These are phyloP conservation scores for Andrena camellia DNA, from an alignment of 2,888 invertebrate genomes.

Conservation along the genomic window DNA sequence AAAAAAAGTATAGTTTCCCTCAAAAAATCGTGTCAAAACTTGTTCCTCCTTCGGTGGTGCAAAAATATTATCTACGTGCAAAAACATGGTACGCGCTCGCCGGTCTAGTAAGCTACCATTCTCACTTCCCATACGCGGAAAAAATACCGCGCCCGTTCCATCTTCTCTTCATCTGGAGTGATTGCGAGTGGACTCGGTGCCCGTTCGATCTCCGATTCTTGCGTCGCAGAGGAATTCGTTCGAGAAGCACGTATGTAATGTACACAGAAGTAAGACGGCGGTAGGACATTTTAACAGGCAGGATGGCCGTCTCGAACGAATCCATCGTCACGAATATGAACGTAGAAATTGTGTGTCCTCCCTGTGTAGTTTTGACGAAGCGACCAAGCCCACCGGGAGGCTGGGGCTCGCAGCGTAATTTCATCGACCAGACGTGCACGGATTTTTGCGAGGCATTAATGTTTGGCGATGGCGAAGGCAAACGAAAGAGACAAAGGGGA, in stretches of 20 bases:
- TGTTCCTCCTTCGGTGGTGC: slow-evolving; percentile 71
- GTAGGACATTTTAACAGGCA: no score
- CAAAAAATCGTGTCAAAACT: slow-evolving; percentile 82
- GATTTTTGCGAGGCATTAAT: not conserved
- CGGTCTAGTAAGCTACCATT: slow-evolving; percentile 11
- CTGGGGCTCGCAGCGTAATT: no score
- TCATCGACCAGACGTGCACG: slow-evolving; percentile 12
- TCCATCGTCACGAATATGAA: slow-evolving; percentile 14
- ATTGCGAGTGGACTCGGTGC: slow-evolving; percentile 1
- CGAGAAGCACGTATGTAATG: not conserved
- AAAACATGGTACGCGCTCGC: slow-evolving; percentile 61
- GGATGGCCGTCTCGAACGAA: not conserved
- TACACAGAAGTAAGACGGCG: no score
- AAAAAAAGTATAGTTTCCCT: slow-evolving; percentile 83
- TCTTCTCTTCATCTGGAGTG: slow-evolving; percentile 8
- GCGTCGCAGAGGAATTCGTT: slow-evolving; percentile 11
- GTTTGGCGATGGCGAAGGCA: not conserved
- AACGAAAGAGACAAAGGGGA: not conserved
- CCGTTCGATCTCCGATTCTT: slow-evolving; percentile 14
- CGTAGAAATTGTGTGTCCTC: not conserved
- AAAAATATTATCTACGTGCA: slow-evolving; percentile 74
- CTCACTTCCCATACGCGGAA: not conserved
- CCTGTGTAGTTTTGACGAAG: slow-evolving; percentile 10
- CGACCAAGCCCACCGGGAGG: not conserved
- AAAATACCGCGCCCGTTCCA: slow-evolving; percentile 10